phyloP scores from a whole-genome alignment of 2,797 vertebrate genomes.

The Phoebastria nigripes region DNA sequence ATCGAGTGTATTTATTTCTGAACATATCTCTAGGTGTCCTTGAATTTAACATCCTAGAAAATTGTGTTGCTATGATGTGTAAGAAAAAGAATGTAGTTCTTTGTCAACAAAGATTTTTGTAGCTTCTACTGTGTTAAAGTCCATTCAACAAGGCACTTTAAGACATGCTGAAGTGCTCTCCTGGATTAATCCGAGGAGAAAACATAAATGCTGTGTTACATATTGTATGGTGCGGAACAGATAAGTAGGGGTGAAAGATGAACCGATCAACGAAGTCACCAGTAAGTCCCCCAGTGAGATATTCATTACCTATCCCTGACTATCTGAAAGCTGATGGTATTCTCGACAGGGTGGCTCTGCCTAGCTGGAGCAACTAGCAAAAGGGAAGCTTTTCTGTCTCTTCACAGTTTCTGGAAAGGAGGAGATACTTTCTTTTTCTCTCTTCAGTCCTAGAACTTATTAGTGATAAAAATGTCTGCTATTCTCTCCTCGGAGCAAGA shows the following conservation, averaged over 20 bases:
- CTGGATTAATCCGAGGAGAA: neutral
- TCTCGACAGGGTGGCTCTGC: neutral
- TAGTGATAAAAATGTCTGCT: neutral
- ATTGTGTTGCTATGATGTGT: neutral
- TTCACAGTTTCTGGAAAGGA: neutral
- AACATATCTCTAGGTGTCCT: neutral
- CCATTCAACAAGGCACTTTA: neutral
- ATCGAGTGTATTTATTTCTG: neutral
- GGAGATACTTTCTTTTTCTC: neutral
- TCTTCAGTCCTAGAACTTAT: neutral
- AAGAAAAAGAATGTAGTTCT: neutral
- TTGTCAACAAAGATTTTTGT: neutral
- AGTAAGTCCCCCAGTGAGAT: neutral
- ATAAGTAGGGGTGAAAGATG: neutral
- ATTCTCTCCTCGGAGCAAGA: neutral
- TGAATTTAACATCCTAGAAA: neutral
- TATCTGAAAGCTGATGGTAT: neutral
- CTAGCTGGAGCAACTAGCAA: neutral
- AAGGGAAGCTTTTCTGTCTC: neutral
- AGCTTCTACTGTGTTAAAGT: neutral
- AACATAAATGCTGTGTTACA: neutral
- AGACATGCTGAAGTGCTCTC: neutral
- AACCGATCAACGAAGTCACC: rapidly evolving
- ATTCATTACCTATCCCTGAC: neutral
- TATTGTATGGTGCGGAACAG: neutral